Evolutionary conservation across 2,113 vertebrate species (phyloP), one percentile per base, ranked within the genome.

Genomic region (Gobiocypris rarus): DNA sequence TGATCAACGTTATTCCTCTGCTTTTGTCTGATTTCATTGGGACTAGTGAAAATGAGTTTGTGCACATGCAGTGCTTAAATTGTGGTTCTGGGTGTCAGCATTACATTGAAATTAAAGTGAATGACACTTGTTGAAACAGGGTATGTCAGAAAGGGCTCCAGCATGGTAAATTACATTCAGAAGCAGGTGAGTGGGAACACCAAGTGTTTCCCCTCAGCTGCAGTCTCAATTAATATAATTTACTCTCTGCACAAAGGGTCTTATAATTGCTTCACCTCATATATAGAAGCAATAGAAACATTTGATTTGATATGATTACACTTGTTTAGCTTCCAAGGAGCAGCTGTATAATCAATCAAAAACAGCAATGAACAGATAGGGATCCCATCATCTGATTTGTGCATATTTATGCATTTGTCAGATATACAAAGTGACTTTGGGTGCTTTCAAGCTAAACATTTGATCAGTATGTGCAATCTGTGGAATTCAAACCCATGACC

Each of bases 171-270:
- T 82, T 52, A 82, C 22, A 71, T 41, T 38, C 43, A 82, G 61
- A 70, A 69, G 80, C 65, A 82, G 80, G 80, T 71, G 65, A 70
- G 48, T 82, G 80, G 80, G 50, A 38, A 41, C 50, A 38, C 50
- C 9, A 56, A 82, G 80, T 82, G 80, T 82, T 82, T 70, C 80
- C 80, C 58, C 61, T 50, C 43, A 67, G 41, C 59, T 80, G 59
- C 45, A 50, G 80, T 56, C 50, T 41, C 80, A 71, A 70, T 82
- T 70, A 56, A 82, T 82, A 70, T 82, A 70, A 82, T 82, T 82
- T 70, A 82, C 80, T 82, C 65, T 22, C 65, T 41, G 7, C 80
- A 71, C 65, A 54, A 56, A 24, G 80, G 65, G 63, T 50, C 61
- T 82, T 56, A 81, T 54, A 71, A 82, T 70, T 70, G 50, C 50